Evolutionary conservation across 2,113 vertebrate genomes (phyloP), one percentile per base, ranked within the genome.

Genomic region (Grantiella picta): DNA sequence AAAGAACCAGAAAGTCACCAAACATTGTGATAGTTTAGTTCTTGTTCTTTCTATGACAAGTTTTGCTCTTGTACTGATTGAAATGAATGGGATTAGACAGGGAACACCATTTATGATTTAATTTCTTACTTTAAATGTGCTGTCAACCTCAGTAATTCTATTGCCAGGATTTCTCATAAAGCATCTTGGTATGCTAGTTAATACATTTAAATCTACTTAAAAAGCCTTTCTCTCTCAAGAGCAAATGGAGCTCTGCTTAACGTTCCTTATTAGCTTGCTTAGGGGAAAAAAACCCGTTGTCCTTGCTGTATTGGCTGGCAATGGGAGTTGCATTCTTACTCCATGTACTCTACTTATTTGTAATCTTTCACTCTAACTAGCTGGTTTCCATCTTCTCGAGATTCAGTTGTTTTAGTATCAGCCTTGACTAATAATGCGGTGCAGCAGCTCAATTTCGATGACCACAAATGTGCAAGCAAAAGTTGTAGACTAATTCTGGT

Each of bases 201-300:
- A 97, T 93, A 93, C 85, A 92, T 75, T 96, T 95, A 95, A 97
- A 96, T 97, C 96, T 96, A 81, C 86, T 96, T 97, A 24, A 90
- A 92, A 96, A 94, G 52, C 81, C 78, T 90, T 69, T 95, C 93
- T 96, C 90, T 95, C 60, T 50, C n/a, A 53, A 69, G 90, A 95
- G 95, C 86, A 88, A 97, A 89, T 83, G 91, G 89, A 95, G 61
- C 69, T 18, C 68, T 95, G 87, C 96, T 95, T 97, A 96, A 96
- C 93, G 81, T 80, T 82, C 86, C 96, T 96, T 96, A 97, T 97
- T 96, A 94, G 84, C 94, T 95, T 95, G 89, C 71, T 94, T 92
- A 61, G 38, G 57, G 66, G 33, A 4, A 1, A 8, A 35, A 54
- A 92, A 95, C 14, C n/a, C 14, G 71, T 87, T 92, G 75, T 59